These are phyloP conservation scores for Hesperia comma DNA, from an alignment of 2,888 invertebrate genomes.

Conservation along the genomic window DNA sequence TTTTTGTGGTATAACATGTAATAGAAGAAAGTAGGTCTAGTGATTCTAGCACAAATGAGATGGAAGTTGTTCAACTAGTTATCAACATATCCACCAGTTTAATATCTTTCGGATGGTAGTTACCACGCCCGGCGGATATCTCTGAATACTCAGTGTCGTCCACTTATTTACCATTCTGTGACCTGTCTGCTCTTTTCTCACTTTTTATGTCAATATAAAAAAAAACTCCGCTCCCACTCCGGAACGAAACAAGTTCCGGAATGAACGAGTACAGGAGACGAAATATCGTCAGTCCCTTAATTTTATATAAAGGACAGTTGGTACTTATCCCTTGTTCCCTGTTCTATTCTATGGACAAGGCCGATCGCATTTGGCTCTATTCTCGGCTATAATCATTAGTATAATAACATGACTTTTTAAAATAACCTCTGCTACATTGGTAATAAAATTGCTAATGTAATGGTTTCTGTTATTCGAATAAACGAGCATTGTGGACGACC, in stretches of 20 bases:
- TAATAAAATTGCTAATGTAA: conserved; percentile 15
- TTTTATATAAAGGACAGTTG: conserved; percentile 15
- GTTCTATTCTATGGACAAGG: conserved; percentile 9
- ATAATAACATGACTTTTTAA: background rate
- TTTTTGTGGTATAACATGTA: no score
- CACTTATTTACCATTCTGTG: background rate
- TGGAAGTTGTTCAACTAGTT: no score
- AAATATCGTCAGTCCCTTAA: conserved; percentile 11
- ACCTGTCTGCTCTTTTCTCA: background rate
- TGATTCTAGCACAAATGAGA: no score
- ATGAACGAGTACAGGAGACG: background rate
- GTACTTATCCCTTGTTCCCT: conserved; percentile 17
- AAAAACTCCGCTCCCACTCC: no score
- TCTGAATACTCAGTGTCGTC: no score
- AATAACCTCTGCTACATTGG: conserved; percentile 1
- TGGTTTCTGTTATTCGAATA: background rate
- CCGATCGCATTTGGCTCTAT: conserved; percentile 2
- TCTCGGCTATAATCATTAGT: background rate
- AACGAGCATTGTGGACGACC: background rate
- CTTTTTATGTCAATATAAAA: background rate
- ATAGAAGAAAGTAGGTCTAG: no score
- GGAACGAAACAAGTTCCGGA: background rate
- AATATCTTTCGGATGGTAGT: no score
- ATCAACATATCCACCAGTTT: no score
- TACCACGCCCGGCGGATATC: no score